Evolutionary conservation across 2,888 invertebrate genomes (phyloP), one percentile per base, ranked within the genome.

Genomic region (Ellobium chinense): DNA sequence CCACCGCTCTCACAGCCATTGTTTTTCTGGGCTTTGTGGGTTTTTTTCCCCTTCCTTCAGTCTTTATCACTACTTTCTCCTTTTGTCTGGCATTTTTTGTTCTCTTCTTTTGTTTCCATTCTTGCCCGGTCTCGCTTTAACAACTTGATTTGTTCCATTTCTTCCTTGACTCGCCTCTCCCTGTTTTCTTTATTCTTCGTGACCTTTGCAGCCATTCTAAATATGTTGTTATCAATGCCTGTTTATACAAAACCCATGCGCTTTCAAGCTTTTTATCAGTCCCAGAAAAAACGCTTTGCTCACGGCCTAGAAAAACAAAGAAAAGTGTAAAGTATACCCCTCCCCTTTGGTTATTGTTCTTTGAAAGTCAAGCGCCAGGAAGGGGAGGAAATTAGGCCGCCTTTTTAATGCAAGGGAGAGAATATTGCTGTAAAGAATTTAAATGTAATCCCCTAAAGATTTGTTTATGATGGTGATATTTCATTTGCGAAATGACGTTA

Each of bases 221-320:
- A 63, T 18, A 63, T 29, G 29, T 63, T 63, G 63, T 63, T 63
- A 63, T 63, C 63, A 63, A 63, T 63, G 63, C 63, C 14, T 63
- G 63, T 63, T 63, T 63, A 63, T 63, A 63, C 63, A 31, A 63
- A 63, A 63, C 63, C 29, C 31, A 4, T 14, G 29, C 63, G 63
- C 63, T 63, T 31, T 63, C 63, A 63, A 29, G 29, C 63, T 29
- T 63, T 63, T 63, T 63, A 63, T 63, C 63, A 63, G 63, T 29
- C 63, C 63, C 14, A 63, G 63, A 63, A 31, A 63, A 63, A 31
- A 18, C 31, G 63, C 63, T 29, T 58, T 34, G 60, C 63, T 63
- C 31, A 63, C 29, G 31, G 34, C 29, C 58, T 58, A 58, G 18
- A 24, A 63, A 63, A 63, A 63, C 63, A 63, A 63, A 63, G 63